Evolutionary conservation across 2,113 vertebrate genomes (phyloP), one percentile per base, ranked within the genome.

Genomic region (human): DNA sequence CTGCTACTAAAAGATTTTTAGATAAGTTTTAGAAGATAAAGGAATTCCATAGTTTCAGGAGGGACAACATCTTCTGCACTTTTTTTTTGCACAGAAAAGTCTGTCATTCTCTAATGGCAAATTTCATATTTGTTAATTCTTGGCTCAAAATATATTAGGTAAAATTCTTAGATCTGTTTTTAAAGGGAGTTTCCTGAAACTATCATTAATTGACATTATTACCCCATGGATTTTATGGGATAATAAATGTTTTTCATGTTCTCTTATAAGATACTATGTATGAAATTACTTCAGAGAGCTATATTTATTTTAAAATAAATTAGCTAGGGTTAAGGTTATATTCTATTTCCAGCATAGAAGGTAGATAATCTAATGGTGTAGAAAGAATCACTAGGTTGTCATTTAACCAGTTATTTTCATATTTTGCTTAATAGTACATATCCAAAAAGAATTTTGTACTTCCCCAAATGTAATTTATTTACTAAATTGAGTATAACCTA

Each of bases 1-100:
- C 96, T 98, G 93, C 92, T 97, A 97, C 92, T 68, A 89, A 92
- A 87, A 79, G 38, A 3, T 96, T 97, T 97, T 96, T 92, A 96
- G 89, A 92, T 94, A 90, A 86, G 87, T 90, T 97, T 97, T 89
- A 95, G 83, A 91, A 90, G 79, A 97, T 32, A 97, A 93, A 84
- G 95, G 93, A 98, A 98, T 97, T 82, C 89, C 95, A 86, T 97
- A 97, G 68, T 94, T 89, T 98, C 94, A 95, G 95, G 87, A 98
- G 97, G 92, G 98, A 88, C 96, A 97, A 90, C 40, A 93, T 76
- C 25, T 83, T 97, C 97, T 98, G 98, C 98, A 98, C 98, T 98
- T 98, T 57, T 98, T 92, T 96, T 96, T 97, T 97, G 97, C 98
- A 98, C 96, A 97, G 96, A 93, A 97, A 98, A 80, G 43, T 96